Evolutionary conservation across 1,140 invertebrate genomes (phyloP).

Genomic region (Zaprionus taronus): DNA sequence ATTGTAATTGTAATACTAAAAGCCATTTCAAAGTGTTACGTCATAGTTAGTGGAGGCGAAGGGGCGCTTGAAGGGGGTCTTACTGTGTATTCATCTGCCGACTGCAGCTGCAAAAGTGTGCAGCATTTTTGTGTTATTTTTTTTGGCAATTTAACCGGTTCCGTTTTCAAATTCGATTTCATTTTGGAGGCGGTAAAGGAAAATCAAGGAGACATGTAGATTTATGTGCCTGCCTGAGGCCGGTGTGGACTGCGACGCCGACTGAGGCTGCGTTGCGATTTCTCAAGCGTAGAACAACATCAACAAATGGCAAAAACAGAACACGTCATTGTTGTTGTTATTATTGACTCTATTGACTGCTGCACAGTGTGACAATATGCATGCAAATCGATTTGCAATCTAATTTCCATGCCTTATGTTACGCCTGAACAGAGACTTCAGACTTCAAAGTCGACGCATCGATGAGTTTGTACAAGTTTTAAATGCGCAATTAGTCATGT

Average conservation of each 20-base stretch:
- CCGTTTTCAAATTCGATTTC: conserved; percentile 48
- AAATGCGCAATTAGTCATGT: conserved; percentile 47
- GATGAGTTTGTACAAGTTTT: conserved; percentile 24
- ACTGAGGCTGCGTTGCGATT: background rate
- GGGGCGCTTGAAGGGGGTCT: background rate
- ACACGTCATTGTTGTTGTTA: conserved; percentile 32
- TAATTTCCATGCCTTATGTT: conserved; percentile 38
- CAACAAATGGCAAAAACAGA: conserved; percentile 26
- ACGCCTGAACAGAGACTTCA: conserved; percentile 28
- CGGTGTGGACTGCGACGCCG: background rate
- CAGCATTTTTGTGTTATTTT: conserved; percentile 5
- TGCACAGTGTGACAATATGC: conserved; percentile 45
- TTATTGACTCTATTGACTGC: conserved; percentile 7
- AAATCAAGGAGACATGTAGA: conserved; percentile 10
- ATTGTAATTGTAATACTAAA: conserved; percentile 30
- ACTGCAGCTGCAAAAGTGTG: conserved; percentile 15
- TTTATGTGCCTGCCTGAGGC: conserved; percentile 21
- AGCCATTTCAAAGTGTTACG: background rate
- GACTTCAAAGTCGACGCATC: conserved; percentile 4
- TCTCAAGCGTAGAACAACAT: conserved; percentile 22
- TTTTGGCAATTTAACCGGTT: conserved; percentile 43
- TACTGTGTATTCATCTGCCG: conserved; percentile 21
- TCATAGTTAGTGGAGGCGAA: background rate
- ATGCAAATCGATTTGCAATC: conserved; percentile 23
- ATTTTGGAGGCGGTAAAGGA: conserved; percentile 4